phyloP scores from a whole-genome alignment of 2,888 invertebrate species.

The Bombylius discolor region DNA sequence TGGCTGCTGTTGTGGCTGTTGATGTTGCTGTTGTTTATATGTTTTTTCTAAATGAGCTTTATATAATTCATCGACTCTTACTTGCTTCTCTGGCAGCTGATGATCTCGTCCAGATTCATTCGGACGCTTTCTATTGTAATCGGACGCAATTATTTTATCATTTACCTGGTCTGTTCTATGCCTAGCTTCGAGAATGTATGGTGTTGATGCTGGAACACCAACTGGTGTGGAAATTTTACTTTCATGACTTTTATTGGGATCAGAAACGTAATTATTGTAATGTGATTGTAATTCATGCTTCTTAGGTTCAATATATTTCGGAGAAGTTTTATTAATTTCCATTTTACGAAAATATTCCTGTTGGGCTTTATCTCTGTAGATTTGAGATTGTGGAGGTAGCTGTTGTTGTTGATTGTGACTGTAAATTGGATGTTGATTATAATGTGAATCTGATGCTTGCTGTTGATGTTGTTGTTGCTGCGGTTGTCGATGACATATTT shows the following conservation, averaged over 20 bases:
- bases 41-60: slow-evolving; percentile 9
- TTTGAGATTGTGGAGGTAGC: neutral
- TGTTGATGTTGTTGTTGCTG: neutral
- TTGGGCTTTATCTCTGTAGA: neutral
- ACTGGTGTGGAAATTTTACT: neutral
- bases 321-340: neutral
- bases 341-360: neutral
- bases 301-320: neutral
- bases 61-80: slow-evolving; percentile 10
- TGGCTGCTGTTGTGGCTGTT: slow-evolving; percentile 3
- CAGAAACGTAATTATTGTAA: neutral
- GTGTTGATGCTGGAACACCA: slow-evolving; percentile 8
- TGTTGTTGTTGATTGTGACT: neutral
- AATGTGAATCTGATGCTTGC: neutral
- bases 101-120: slow-evolving; percentile 15
- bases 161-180: neutral
- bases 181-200: neutral
- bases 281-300: neutral
- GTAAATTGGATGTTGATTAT: neutral
- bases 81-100: slow-evolving; percentile 11
- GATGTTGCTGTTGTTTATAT: slow-evolving; percentile 10
- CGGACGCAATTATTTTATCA: neutral
- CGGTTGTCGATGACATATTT: neutral
- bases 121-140: slow-evolving; percentile 14
- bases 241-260: neutral